Evolutionary conservation across 2,797 vertebrate species (phyloP).

Genomic region (Aeoliscus strigatus): DNA sequence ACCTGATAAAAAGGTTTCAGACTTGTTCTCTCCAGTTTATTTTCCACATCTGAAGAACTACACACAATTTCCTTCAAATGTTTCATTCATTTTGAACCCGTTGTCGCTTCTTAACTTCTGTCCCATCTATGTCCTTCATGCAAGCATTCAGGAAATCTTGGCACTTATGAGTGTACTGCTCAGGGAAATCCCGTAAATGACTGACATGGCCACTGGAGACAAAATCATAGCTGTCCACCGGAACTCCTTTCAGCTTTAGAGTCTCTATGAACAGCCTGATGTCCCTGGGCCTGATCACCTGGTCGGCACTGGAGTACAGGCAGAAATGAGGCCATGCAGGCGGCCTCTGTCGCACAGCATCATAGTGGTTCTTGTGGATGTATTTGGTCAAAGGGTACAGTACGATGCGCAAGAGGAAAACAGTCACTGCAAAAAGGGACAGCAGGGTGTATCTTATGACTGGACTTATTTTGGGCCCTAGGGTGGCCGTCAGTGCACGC

Average conservation of each 20-base stretch:
- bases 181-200: conserved; percentile 82
- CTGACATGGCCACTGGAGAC: conserved; percentile 82
- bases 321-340: conserved; percentile 90
- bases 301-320: conserved; percentile 85
- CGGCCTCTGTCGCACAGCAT: conserved; percentile 76
- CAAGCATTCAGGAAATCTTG: conserved; percentile 79
- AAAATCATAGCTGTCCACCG: conserved; percentile 83
- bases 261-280: conserved; percentile 76
- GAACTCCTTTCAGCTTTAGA: conserved; percentile 71
- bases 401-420: conserved; percentile 76
- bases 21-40: not conserved
- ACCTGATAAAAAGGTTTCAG: not conserved
- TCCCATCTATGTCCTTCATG: conserved; percentile 56
- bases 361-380: conserved; percentile 87
- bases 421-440: conserved; percentile 74
- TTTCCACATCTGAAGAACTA: too few relatives aligned
- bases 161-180: conserved; percentile 81
- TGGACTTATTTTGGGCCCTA: conserved; percentile 70
- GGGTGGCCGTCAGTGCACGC: conserved; percentile 78
- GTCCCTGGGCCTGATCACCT: conserved; percentile 79
- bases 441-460: conserved; percentile 77
- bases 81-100: conserved; percentile 42
- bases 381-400: conserved; percentile 86
- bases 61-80: not conserved
- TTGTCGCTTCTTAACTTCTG: conserved; percentile 41